Evolutionary conservation across 2,113 vertebrate species (phyloP).

Genomic region (Saccopteryx leptura): DNA sequence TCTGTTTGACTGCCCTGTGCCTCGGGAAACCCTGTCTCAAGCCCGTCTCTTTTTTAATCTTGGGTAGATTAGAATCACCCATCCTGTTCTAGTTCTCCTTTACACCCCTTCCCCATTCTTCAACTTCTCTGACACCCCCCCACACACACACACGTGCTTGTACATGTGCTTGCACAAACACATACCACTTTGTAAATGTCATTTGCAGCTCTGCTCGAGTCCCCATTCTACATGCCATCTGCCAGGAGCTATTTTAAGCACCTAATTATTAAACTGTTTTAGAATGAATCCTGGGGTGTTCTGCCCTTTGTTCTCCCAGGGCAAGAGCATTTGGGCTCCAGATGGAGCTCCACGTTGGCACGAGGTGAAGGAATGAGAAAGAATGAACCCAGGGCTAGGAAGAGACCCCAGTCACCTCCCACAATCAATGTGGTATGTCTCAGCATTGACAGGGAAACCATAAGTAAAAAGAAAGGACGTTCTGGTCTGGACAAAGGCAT

Average conservation of each 20-base stretch:
- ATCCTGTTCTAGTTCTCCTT: background rate
- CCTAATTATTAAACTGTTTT: slow-evolving; percentile 89
- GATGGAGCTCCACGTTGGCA: slow-evolving; percentile 41
- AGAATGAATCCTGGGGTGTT: slow-evolving; percentile 81
- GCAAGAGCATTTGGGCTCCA: slow-evolving; percentile 56
- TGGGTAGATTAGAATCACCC: background rate
- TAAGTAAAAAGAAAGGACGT: background rate
- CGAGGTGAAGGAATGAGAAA: slow-evolving; percentile 8
- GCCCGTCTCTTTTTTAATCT: background rate
- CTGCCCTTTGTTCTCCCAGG: slow-evolving; percentile 76
- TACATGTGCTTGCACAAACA: background rate
- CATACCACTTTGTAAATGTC: slow-evolving; percentile 82
- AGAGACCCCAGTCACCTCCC: background rate
- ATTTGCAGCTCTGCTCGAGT: slow-evolving; percentile 72
- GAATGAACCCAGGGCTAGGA: background rate
- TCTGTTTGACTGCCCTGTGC: background rate
- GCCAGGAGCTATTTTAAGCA: slow-evolving; percentile 90
- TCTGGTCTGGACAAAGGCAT: background rate
- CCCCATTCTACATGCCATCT: slow-evolving; percentile 81
- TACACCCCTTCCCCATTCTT: background rate
- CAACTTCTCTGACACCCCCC: background rate
- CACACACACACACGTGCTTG: background rate
- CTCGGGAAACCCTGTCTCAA: background rate
- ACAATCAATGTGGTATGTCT: background rate
- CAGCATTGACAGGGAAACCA: background rate